Evolutionary conservation across 2,797 vertebrate genomes (phyloP).

Genomic region (Chrosomus eos): DNA sequence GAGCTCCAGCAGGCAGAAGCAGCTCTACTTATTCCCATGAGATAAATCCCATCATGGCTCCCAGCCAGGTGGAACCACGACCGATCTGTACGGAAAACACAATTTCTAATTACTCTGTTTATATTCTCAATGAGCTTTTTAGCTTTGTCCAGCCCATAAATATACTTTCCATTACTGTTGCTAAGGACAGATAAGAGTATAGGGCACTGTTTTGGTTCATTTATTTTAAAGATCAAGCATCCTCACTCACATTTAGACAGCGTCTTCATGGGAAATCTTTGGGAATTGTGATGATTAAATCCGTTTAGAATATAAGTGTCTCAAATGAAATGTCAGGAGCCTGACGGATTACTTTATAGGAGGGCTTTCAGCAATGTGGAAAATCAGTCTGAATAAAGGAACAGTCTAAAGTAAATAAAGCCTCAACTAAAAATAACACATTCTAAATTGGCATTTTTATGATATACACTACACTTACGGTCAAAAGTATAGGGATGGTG

Average conservation of each 20-base stretch:
- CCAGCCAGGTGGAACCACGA: constrained; percentile 46
- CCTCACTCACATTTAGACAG: constrained; percentile 2
- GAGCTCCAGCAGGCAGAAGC: constrained; percentile 34
- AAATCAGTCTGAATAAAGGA: not conserved
- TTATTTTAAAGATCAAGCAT: constrained; percentile 4
- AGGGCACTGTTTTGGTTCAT: not conserved
- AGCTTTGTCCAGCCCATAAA: constrained; percentile 45
- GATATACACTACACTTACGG: not conserved
- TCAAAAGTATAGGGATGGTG: not conserved
- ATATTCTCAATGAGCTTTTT: constrained; percentile 54
- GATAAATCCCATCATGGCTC: constrained; percentile 43
- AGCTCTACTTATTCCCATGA: constrained; percentile 49
- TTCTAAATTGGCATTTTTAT: not conserved
- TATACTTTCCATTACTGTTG: constrained; percentile 43
- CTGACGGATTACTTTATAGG: not conserved
- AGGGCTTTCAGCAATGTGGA: not conserved
- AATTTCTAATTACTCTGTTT: constrained; percentile 52
- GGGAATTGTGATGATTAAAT: constrained; percentile 15
- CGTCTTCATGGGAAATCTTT: constrained; percentile 11
- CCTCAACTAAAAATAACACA: not conserved
- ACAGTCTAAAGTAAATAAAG: not conserved
- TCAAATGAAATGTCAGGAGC: constrained; percentile 9
- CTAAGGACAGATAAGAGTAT: constrained; percentile 7
- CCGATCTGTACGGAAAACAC: constrained; percentile 40
- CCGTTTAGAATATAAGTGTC: constrained; percentile 25